These are phyloP conservation scores for Catonia carolina DNA, from an alignment of 2,888 invertebrate genomes.

Conservation along the genomic window DNA sequence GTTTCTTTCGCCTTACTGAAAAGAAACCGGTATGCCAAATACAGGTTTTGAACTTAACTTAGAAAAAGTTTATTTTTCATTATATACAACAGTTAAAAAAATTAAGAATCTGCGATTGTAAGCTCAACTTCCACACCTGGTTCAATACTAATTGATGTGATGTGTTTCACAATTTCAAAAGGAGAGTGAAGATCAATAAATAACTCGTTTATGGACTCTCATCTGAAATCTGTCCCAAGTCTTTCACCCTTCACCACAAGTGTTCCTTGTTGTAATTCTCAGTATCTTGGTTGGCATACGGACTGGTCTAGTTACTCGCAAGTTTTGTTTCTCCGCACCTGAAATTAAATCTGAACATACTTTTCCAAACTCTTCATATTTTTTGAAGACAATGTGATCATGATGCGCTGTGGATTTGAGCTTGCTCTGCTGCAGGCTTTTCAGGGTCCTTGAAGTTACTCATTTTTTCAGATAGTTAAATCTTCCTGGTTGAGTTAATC, in stretches of 20 bases:
- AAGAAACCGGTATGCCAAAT: too few species aligned
- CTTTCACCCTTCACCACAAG: constrained; percentile 99
- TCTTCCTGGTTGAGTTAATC: too few species aligned
- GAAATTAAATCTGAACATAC: constrained; percentile 95
- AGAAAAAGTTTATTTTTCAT: too few species aligned
- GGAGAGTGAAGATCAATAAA: constrained; percentile 98
- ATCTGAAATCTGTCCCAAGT: constrained; percentile 92
- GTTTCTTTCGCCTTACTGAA: too few species aligned
- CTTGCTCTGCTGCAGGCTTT: constrained; percentile 81
- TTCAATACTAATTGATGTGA: constrained; percentile 98
- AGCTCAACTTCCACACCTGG: constrained; percentile 99
- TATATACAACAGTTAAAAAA: too few species aligned
- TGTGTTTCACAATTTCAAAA: constrained; percentile 98
- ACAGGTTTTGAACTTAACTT: too few species aligned
- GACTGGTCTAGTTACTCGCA: constrained; percentile 97
- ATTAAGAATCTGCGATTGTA: constrained; percentile 79
- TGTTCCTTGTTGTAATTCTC: constrained; percentile 97
- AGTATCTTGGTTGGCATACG: constrained; percentile 98
- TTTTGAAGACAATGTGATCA: constrained; percentile 95
- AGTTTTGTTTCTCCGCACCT: constrained; percentile 93
- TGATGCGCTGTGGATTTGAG: constrained; percentile 90
- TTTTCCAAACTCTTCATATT: constrained; percentile 97
- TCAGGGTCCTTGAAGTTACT: constrained; percentile 61
- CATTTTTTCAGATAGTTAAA: constrained; percentile 25
- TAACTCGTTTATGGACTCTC: constrained; percentile 98